These are phyloP conservation scores for Aptenodytes patagonicus DNA, from an alignment of 2,113 vertebrate genomes.

Conservation along the genomic window DNA sequence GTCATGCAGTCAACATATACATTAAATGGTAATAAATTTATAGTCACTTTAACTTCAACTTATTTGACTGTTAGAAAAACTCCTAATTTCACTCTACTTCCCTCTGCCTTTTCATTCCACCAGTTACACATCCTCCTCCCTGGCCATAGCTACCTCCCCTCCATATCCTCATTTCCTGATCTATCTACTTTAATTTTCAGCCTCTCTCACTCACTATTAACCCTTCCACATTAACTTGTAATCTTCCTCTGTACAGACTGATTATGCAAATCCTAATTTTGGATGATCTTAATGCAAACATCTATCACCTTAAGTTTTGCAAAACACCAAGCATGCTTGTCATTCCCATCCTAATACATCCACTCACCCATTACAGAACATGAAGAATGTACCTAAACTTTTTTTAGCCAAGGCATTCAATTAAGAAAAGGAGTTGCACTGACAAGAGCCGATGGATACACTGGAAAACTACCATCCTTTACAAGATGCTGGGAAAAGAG, in stretches of 20 bases:
- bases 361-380: not conserved
- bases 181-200: not conserved
- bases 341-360: not conserved
- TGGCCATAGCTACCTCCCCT: not conserved
- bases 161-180: not conserved
- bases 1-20: not conserved
- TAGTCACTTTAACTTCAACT: not conserved
- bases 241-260: not conserved
- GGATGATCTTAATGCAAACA: not conserved
- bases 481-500: not conserved
- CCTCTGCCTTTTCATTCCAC: not conserved
- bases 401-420: not conserved
- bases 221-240: not conserved
- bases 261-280: not conserved
- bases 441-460: not conserved
- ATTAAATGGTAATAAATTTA: rapidly evolving
- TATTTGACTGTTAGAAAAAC: not conserved
- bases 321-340: not conserved
- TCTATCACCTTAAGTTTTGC: not conserved
- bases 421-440: not conserved
- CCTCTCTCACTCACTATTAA: not conserved
- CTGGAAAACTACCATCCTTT: not conserved
- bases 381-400: not conserved
- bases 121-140: not conserved
- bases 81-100: not conserved